Base-by-base conservation (phyloP, 2,113 vertebrate species). In the Xiphias gladius region DNA sequence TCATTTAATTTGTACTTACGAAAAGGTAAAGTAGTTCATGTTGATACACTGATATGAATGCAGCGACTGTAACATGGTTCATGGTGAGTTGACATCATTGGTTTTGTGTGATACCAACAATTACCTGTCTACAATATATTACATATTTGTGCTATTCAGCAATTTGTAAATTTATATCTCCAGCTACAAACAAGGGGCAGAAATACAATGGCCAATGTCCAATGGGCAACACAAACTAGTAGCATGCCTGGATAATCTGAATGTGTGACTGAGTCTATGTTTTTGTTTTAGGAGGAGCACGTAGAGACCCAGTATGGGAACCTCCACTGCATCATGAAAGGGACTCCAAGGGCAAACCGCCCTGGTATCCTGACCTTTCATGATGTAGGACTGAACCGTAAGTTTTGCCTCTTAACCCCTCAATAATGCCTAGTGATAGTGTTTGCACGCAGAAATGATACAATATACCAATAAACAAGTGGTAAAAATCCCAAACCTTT, bases 381-480 rank as follows among this genome's bases (percentile, higher is more conserved):
- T 0, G 98, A 99, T 88, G 95, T 99, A 0, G 98, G 98, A 59
- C 95, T 98, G 46, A 99, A 99, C 89, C 95, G 97, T 99, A 89
- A 96, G 97, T 94, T 26, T 9, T n/a, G 41, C 4, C 54, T 81
- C 37, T 35, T 19, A 24, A 24, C 14, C 5, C 14, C 41, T 39
- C 1, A 58, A 24, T 16, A 32, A 61, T 55, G 26, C 19, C 30
- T 17, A 26, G 20, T 17, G 11, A 10, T 28, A 59, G 30, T n/a
- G 6, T 39, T 11, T n/a, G 35, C 12, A 14, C 62, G 24, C 2
- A n/a, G 10, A 11, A 12, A 50, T 28, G 8, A 19, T 16, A 11
- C 41, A 28, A 52, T 52, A 32, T 20, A 12, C 6, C 2, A 14
- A 2, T 24, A 22, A 10, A 35, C 37, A 65, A 43, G 43, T 30